These are phyloP conservation scores for Drosophila kanapiae DNA, from an alignment of 1,140 invertebrate genomes.

Conservation along the genomic window DNA sequence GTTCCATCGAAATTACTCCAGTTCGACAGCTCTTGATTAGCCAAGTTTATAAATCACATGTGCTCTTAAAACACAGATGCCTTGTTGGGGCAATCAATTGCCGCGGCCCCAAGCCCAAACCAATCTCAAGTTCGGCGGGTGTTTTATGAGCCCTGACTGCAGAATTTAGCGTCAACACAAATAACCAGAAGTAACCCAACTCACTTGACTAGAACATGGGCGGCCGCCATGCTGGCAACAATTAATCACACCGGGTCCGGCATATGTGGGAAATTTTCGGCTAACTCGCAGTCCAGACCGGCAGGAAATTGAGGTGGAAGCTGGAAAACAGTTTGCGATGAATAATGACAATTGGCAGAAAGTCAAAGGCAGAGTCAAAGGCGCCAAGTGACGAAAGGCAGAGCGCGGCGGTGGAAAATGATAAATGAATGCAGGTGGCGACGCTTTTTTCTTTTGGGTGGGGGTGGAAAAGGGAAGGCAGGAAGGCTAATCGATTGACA, in stretches of 20 bases:
- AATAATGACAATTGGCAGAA: conserved; percentile 83
- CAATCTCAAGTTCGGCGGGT: conserved; percentile 36
- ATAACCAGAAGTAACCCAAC: conserved; percentile 47
- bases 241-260: conserved; percentile 75
- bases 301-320: conserved; percentile 28
- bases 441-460: conserved; percentile 21
- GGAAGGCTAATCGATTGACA: conserved; percentile 67
- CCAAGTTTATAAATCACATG: conserved; percentile 48
- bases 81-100: conserved; percentile 20
- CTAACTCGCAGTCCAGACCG: conserved; percentile 29
- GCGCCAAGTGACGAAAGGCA: conserved; percentile 73
- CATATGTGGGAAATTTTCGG: conserved; percentile 79
- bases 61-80: conserved; percentile 20
- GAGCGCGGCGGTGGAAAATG: conserved; percentile 57
- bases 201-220: conserved; percentile 38
- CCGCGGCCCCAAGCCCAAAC: conserved; percentile 8
- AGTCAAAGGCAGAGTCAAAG: conserved; percentile 81
- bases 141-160: conserved; percentile 61
- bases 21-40: conserved; percentile 42
- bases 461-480: not conserved
- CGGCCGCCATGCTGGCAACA: conserved; percentile 53
- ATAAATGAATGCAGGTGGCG: conserved; percentile 82
- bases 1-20: conserved; percentile 23
- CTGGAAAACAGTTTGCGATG: conserved; percentile 77
- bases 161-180: conserved; percentile 70